Base-by-base conservation (phyloP, 2,797 vertebrate species). In the Bradypodion ventrale region DNA sequence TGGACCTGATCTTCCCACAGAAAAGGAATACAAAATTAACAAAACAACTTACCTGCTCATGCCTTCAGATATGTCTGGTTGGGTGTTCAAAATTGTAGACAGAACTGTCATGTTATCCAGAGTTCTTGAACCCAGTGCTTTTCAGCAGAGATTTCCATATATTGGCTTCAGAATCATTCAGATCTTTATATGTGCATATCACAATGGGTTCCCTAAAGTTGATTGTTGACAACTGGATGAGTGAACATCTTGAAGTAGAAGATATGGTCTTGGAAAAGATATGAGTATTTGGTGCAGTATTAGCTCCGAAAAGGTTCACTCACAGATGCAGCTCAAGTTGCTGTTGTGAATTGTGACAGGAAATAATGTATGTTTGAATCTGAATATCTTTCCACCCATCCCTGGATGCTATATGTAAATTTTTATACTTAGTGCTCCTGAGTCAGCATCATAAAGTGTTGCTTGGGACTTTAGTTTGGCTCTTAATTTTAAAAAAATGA, bases 331-430 rank as follows among this genome's bases (percentile, higher is more conserved):
- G 29, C 19, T 68, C n/a, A 49, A 66, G 12, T 25, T 49, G 12
- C 23, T 16, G 35, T 3, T 52, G n/a, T 79, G 44, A 79, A 52
- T 52, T 29, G 66, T 66, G 23, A 66, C 40, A 65, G 21, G 25
- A 9, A 68, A 49, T 15, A 68, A 29, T 29, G 37, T 19, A 49
- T 7, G 21, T n/a, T 1, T 23, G 29, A 37, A 10, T 49, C 10
- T 70, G 46, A 29, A 42, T 65, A 21, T 13, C 42, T 46, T 29
- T 65, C 29, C 8, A 42, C 63, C 56, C 7, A 63, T 29, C 16
- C n/a, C 19, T 2, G 7, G 15, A 0, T 0, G 49, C 80, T 13
- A 16, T 81, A 2, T 0, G 1, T 70, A 63, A 16, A 66, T 12
- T 1, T 87, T 74, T 78, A 56, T 40, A 74, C 60, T 12, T 60